A percentile compares a stretch with the other conserved stretches of the same genome.
These are phyloP conservation scores for Crenichthys baileyi DNA, from an alignment of 2,797 vertebrate genomes.

Conservation along the genomic window DNA sequence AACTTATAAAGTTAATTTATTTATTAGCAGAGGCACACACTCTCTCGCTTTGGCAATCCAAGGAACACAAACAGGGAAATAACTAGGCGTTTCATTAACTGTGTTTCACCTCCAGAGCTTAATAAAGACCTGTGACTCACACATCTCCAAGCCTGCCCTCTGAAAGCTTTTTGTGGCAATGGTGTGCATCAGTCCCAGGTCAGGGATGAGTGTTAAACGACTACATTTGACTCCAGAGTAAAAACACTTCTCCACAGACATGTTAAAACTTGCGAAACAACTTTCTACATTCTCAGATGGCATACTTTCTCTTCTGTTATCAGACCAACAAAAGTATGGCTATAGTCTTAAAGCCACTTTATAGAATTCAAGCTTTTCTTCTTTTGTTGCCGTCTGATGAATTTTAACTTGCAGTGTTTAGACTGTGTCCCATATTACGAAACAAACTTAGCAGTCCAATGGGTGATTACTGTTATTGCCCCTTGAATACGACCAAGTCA, in stretches of 20 bases:
- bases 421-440: constrained; percentile 1
- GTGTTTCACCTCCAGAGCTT: constrained; percentile 46
- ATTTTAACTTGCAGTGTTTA: constrained; percentile 5
- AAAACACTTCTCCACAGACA: constrained; percentile 24
- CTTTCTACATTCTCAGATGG: constrained; percentile 18
- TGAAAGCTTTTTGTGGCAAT: constrained; percentile 9
- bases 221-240: constrained; percentile 21
- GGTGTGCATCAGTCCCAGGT: constrained; percentile 16
- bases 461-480: not conserved
- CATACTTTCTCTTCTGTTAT: constrained; percentile 6
- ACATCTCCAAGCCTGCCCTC: constrained; percentile 39
- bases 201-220: constrained; percentile 2
- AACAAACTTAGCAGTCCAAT: not conserved
- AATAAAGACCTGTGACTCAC: constrained; percentile 57
- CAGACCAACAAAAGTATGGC: not conserved
- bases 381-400: not conserved
- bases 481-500: not conserved
- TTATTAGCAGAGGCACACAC: constrained; percentile 8
- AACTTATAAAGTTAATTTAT: constrained; percentile 1
- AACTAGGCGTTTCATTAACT: constrained; percentile 65
- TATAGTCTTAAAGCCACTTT: constrained; percentile 14
- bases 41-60: constrained; percentile 3
- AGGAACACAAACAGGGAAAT: constrained; percentile 18
- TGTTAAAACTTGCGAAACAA: constrained; percentile 1
- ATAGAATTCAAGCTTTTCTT: constrained; percentile 11